Percentiles rank a stretch among this genome's conserved stretches.
These are phyloP conservation scores for Dunckerocampus dactyliophorus DNA, from an alignment of 2,113 vertebrate species.

Conservation along the genomic window DNA sequence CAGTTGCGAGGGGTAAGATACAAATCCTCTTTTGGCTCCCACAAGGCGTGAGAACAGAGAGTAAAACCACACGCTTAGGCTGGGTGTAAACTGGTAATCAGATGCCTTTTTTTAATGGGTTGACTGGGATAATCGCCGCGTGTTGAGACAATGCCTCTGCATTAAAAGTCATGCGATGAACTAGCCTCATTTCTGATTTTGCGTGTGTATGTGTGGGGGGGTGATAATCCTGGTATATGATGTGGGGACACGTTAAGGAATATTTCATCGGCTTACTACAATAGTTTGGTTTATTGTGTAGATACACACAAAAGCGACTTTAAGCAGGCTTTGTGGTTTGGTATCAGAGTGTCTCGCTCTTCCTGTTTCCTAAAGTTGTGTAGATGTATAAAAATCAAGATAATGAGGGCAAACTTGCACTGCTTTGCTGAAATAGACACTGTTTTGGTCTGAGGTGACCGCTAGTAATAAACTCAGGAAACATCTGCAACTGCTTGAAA, in stretches of 20 bases:
- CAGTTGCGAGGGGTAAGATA: constrained; percentile 6
- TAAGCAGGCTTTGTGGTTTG: not conserved
- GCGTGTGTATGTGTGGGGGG: too few relatives aligned
- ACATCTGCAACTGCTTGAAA: constrained; percentile 38
- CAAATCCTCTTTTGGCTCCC: constrained; percentile 45
- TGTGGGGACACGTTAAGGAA: too few relatives aligned
- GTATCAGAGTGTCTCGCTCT: constrained; percentile 43
- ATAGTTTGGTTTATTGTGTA: too few relatives aligned
- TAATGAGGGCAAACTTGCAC: too few relatives aligned
- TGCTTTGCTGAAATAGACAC: constrained; percentile 50
- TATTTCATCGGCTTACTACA: too few relatives aligned
- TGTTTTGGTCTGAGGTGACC: constrained; percentile 48
- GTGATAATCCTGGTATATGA: too few relatives aligned
- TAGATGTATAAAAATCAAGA: not conserved
- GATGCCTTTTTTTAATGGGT: constrained; percentile 20
- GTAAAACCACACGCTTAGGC: constrained; percentile 42
- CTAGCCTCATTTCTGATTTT: too few relatives aligned
- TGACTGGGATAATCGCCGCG: constrained; percentile 14
- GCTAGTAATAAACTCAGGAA: constrained; percentile 58
- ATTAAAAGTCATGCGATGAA: too few relatives aligned
- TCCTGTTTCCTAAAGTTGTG: constrained; percentile 51
- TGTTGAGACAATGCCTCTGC: constrained; percentile 3
- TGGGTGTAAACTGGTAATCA: constrained; percentile 31
- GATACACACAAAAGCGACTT: too few relatives aligned
- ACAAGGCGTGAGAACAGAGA: constrained; percentile 23